phyloP scores from a whole-genome alignment of 1,140 invertebrate genomes.

The Riptortus pedestris region DNA sequence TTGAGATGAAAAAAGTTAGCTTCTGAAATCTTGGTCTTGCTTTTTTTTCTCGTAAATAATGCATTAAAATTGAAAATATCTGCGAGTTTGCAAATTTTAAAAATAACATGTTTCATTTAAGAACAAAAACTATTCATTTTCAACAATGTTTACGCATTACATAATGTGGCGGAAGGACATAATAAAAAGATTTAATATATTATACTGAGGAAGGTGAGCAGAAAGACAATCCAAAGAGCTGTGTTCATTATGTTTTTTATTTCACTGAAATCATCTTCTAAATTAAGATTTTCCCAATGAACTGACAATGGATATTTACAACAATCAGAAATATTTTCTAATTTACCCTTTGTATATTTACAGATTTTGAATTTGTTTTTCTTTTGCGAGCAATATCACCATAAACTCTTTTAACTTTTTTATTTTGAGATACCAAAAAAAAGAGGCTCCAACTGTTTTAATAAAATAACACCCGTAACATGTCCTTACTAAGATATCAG shows the following conservation, averaged over 20 bases:
- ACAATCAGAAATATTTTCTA: constrained; percentile 22
- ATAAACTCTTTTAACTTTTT: not conserved
- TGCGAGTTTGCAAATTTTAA: too few species aligned
- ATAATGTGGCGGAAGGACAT: too few species aligned
- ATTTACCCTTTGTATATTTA: constrained; percentile 21
- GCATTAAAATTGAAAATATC: too few species aligned
- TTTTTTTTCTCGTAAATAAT: too few species aligned
- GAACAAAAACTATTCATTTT: too few species aligned
- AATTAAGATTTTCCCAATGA: constrained; percentile 15
- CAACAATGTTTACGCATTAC: too few species aligned
- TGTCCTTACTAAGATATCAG: constrained; percentile 12
- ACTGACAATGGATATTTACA: constrained; percentile 20
- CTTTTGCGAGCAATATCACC: constrained; percentile 23
- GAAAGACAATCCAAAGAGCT: not conserved
- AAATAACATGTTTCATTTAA: too few species aligned
- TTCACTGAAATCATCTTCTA: constrained; percentile 24
- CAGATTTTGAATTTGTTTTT: constrained; percentile 12
- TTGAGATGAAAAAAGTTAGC: too few species aligned
- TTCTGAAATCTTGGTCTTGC: too few species aligned
- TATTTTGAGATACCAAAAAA: constrained; percentile 5
- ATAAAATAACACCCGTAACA: constrained; percentile 22
- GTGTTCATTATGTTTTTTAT: constrained; percentile 18
- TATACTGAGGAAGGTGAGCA: too few species aligned
- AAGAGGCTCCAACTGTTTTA: not conserved
- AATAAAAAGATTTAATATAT: too few species aligned